Evolutionary conservation across 2,888 invertebrate species (phyloP).

Genomic region (Lepeophtheirus nordmannii): DNA sequence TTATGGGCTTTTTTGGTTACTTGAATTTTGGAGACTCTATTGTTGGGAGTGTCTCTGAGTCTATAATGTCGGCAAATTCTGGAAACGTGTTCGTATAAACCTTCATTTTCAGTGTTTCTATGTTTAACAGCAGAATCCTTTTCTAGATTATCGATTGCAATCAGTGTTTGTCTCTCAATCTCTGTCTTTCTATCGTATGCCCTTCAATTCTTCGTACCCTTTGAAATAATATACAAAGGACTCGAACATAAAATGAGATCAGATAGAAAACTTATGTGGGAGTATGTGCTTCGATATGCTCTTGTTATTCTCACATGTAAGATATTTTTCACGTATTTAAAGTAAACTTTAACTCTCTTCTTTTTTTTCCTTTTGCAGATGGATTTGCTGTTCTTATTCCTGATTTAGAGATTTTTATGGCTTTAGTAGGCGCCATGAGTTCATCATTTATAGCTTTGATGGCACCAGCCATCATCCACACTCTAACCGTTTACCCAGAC

Average conservation of each 20-base stretch:
- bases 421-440: not conserved
- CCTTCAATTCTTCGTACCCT: not conserved
- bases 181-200: not conserved
- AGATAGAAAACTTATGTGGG: not conserved
- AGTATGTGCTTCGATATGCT: not conserved
- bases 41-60: not conserved
- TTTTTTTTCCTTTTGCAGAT: not conserved
- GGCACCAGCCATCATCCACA: not conserved
- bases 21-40: not conserved
- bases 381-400: not conserved
- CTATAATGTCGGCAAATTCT: not conserved
- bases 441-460: not conserved
- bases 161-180: not conserved
- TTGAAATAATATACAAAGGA: not conserved
- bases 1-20: not conserved
- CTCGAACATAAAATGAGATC: not conserved
- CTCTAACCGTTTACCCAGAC: not conserved
- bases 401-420: not conserved
- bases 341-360: not conserved
- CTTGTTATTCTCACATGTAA: not conserved
- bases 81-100: not conserved
- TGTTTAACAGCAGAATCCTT: not conserved
- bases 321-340: not conserved
- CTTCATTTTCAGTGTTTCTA: not conserved
- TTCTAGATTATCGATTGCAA: not conserved